Evolutionary conservation across 2,888 invertebrate species (phyloP), one percentile per base, ranked within the genome.

Genomic region (Dasysyrphus tricinctus): DNA sequence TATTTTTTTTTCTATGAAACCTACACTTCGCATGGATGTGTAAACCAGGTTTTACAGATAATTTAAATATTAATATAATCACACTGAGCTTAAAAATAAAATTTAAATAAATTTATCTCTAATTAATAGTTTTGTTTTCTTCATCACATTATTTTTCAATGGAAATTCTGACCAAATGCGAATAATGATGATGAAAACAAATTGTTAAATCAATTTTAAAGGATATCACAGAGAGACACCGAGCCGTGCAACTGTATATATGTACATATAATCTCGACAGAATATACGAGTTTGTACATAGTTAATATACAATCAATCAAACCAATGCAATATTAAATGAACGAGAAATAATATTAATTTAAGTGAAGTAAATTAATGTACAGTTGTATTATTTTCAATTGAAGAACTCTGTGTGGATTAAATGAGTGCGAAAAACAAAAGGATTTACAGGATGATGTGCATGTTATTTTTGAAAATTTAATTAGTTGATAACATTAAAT

Each of bases 401-500:
- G 29, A 32, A 14, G 14, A 54, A n/a, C 1, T 7, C n/a, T 29
- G 14, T n/a, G 14, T 6, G 14, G 14, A 7, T 29, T 29, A 54
- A 54, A 54, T 29, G n/a, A 56, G 24, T 24, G 63, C n/a, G n/a
- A n/a, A 42, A 2, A 49, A 14, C 6, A 11, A 49, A 70, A 54
- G 78, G 59, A 78, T 78, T 63, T 44, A 1, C 11, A 12, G 3
- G 1, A 24, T 19, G 5, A 24, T 49, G 9, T 49, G 8, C 2
- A 5, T 16, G 1, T 47, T 70, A 51, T 61, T 61, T 19, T 61
- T 44, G 37, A 42, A 32, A 61, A 70, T 42, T 70, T 42, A 78
- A 70, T 70, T 56, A 69, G 61, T 69, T 51, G 39, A 34, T 34
- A 70, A 51, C 51, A 61, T 49, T 57, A 57, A 37, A 29, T 34